Conservation (phyloP, 2,113 vertebrate genomes). For the Saimiri boliviensis region DNA sequence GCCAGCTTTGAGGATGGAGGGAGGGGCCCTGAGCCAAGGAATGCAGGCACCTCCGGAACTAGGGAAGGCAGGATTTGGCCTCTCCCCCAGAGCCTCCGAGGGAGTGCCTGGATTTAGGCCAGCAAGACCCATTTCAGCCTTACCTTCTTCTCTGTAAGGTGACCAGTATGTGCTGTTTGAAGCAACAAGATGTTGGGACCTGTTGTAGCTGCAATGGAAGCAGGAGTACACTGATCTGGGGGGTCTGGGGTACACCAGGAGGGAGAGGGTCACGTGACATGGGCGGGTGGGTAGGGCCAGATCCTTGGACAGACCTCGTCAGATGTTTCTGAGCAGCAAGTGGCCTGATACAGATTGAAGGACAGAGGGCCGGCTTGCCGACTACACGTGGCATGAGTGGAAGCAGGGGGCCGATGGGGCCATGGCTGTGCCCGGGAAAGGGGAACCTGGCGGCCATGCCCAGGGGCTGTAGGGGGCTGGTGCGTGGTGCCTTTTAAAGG, state of each 20-base stretch:
- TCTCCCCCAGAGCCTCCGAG: fast-evolving
- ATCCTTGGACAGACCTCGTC: fast-evolving
- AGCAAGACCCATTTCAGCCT: fast-evolving
- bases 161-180: background rate
- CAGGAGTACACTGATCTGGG: background rate
- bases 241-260: fast-evolving
- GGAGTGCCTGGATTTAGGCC: background rate
- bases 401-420: fast-evolving
- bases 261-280: background rate
- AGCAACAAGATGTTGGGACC: background rate
- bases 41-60: too few relatives aligned
- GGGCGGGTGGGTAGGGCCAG: fast-evolving
- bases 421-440: fast-evolving
- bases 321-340: background rate
- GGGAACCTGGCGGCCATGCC: fast-evolving
- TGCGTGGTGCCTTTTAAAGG: background rate
- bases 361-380: background rate
- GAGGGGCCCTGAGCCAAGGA: fast-evolving
- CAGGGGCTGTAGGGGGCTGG: background rate
- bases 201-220: fast-evolving
- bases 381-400: background rate
- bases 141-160: background rate
- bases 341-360: background rate
- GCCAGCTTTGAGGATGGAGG: fast-evolving
- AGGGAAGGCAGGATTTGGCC: too few relatives aligned